These are phyloP conservation scores for Tribolium madens DNA, from an alignment of 1,140 invertebrate genomes.

Conservation along the genomic window DNA sequence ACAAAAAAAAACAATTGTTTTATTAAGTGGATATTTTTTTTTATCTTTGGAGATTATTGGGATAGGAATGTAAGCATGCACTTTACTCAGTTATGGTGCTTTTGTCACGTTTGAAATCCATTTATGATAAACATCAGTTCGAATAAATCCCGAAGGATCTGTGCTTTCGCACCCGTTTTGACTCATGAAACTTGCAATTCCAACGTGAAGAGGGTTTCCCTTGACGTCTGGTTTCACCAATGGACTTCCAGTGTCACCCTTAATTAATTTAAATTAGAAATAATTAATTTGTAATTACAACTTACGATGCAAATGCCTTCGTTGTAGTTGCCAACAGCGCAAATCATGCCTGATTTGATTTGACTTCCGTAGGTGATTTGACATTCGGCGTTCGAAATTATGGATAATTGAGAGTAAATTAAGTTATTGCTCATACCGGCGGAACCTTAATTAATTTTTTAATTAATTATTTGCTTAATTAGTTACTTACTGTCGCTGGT, in stretches of 20 bases:
- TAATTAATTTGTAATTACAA: neutral
- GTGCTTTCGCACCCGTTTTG: conserved; percentile 13
- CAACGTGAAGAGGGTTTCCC: neutral
- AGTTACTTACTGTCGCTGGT: conserved; percentile 32
- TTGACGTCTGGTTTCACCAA: neutral
- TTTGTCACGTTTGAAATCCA: conserved; percentile 26
- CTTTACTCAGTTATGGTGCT: neutral
- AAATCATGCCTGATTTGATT: conserved; percentile 8
- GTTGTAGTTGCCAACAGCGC: conserved; percentile 12
- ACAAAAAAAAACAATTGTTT: neutral
- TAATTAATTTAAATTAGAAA: neutral
- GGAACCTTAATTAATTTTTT: conserved; percentile 4
- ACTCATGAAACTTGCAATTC: conserved; percentile 9
- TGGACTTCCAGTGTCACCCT: conserved; percentile 24
- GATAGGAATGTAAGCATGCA: neutral
- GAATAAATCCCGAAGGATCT: neutral
- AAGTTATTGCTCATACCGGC: conserved; percentile 4
- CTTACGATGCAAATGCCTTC: conserved; percentile 26
- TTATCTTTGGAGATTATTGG: neutral
- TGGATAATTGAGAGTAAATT: neutral
- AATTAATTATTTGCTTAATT: neutral
- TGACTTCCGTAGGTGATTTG: conserved; percentile 1
- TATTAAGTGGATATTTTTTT: neutral
- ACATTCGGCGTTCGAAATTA: conserved; percentile 15
- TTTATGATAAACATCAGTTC: conserved; percentile 19